phyloP scores from a whole-genome alignment of 2,797 vertebrate species.

The Arrhamphus sclerolepis region DNA sequence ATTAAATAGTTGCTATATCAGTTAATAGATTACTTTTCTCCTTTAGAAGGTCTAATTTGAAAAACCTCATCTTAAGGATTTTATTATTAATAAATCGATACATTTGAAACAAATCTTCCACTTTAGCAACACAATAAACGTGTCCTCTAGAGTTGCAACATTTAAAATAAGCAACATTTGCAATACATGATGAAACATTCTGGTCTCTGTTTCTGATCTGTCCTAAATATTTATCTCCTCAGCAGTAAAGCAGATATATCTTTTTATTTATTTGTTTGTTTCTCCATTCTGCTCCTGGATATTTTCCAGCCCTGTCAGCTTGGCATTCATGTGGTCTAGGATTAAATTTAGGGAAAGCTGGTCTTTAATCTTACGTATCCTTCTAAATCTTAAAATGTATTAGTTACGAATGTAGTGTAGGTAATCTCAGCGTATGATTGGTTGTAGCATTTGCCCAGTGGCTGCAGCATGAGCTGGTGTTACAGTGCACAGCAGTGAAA shows the following conservation, averaged over 20 bases:
- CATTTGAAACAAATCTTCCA: not conserved
- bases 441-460: slow-evolving; percentile 7
- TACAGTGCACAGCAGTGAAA: too few relatives aligned
- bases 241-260: slow-evolving; percentile 9
- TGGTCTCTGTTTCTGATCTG: slow-evolving; percentile 20
- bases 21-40: slow-evolving; percentile 12
- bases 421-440: slow-evolving; percentile 34
- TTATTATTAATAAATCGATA: not conserved
- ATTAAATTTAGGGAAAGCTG: slow-evolving; percentile 60
- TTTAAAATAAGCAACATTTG: not conserved
- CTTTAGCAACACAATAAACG: not conserved
- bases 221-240: slow-evolving; percentile 34
- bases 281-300: slow-evolving; percentile 22
- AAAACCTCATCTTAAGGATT: not conserved
- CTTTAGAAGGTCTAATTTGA: slow-evolving; percentile 5
- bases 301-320: slow-evolving; percentile 30
- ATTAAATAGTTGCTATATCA: slow-evolving; percentile 19
- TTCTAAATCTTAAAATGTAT: slow-evolving; percentile 56
- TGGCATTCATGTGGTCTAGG: slow-evolving; percentile 52
- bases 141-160: not conserved
- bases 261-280: too few relatives aligned
- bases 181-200: slow-evolving; percentile 19
- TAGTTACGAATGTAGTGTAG: slow-evolving; percentile 42
- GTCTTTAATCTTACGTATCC: slow-evolving; percentile 43
- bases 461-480: slow-evolving; percentile 18